Conservation (phyloP, 2,113 vertebrate genomes). For the Pseudopipra pipra region DNA sequence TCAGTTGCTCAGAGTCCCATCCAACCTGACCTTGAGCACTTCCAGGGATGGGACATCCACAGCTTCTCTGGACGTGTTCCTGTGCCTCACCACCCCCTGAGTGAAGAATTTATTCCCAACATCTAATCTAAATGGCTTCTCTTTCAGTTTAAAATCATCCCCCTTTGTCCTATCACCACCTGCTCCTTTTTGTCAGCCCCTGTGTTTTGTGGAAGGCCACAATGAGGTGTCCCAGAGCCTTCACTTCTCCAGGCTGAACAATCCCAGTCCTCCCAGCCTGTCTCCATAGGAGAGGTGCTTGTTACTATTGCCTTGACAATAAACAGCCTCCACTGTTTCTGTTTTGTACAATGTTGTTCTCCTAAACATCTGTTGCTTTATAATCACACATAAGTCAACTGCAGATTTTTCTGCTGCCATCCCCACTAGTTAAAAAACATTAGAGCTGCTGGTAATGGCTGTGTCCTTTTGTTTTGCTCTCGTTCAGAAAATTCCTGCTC, state of each 20-base stretch:
- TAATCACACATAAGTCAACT: background rate
- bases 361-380: background rate
- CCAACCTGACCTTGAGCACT: background rate
- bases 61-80: background rate
- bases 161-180: background rate
- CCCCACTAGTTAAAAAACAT: background rate
- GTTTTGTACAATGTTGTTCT: background rate
- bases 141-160: background rate
- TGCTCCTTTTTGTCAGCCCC: background rate
- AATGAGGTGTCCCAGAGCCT: background rate
- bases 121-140: background rate
- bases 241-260: background rate
- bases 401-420: background rate
- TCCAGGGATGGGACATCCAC: background rate
- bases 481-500: background rate
- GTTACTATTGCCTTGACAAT: background rate
- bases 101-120: background rate
- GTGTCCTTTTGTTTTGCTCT: background rate
- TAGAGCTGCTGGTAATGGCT: background rate
- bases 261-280: background rate
- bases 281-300: background rate
- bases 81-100: background rate
- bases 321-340: background rate
- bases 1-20: background rate
- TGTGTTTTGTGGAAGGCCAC: background rate